Evolutionary conservation across 2,888 invertebrate genomes (phyloP).

Genomic region (Temnothorax ravouxi): DNA sequence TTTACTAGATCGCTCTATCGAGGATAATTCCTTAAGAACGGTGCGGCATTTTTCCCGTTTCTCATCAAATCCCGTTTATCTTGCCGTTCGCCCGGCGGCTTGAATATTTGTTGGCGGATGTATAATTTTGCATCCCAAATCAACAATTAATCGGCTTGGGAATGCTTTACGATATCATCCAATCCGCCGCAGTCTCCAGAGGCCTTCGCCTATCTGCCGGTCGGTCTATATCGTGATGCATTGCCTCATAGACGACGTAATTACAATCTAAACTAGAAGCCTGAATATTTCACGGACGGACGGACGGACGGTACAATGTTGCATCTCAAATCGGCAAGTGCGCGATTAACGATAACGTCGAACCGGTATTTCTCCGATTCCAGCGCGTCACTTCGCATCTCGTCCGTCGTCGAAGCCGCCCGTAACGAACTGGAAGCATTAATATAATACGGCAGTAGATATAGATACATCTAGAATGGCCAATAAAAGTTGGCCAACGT

Average conservation of each 20-base stretch:
- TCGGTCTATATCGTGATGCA: conserved; percentile 65
- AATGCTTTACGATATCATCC: conserved; percentile 49
- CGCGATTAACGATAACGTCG: conserved; percentile 39
- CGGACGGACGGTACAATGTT: conserved; percentile 49
- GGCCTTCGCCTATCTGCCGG: conserved; percentile 45
- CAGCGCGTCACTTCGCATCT: conserved; percentile 46
- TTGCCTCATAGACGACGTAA: conserved; percentile 69
- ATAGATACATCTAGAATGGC: conserved; percentile 25
- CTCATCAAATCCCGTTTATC: conserved; percentile 51
- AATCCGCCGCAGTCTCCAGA: conserved; percentile 60
- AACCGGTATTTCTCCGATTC: conserved; percentile 51
- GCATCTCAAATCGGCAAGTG: conserved; percentile 55
- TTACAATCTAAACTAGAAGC: conserved; percentile 63
- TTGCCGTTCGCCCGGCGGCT: conserved; percentile 43
- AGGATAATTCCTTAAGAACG: conserved; percentile 47
- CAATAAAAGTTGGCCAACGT: conserved; percentile 37
- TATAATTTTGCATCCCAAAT: conserved; percentile 56
- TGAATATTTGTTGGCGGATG: conserved; percentile 44
- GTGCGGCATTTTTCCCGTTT: conserved; percentile 48
- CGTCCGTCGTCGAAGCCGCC: not conserved
- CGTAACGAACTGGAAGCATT: conserved; percentile 56
- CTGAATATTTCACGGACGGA: conserved; percentile 63
- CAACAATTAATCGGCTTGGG: conserved; percentile 49
- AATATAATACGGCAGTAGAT: conserved; percentile 34
- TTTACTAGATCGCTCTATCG: conserved; percentile 48